Base-by-base conservation (phyloP, 2,797 vertebrate genomes). In the Eulemur albifrons region DNA sequence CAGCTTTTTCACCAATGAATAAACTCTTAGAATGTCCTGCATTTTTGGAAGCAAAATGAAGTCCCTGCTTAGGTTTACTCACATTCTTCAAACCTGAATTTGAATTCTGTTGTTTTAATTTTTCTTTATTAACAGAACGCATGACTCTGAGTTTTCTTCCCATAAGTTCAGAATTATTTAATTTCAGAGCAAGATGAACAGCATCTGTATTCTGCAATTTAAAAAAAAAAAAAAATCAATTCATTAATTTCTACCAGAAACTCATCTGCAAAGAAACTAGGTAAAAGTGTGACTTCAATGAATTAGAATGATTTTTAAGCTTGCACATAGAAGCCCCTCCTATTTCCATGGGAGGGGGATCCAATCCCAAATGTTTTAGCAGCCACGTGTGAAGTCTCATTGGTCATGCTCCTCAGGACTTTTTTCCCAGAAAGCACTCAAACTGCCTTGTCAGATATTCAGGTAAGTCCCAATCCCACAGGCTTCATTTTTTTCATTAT, bases 111-210 rank as follows among this genome's bases (percentile, higher is more conserved):
- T 85, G 96, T 25, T 98, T 96, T 70, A 93, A 83, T 72, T 98
- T 98, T 89, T 45, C 97, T 94, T 98, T 98, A 65, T 97, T 97
- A 0, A 90, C 43, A 15, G 98, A 97, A 2, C 91, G 98, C 94
- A 98, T 98, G 94, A 99, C 98, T 97, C 99, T 95, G 8, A 99
- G 87, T 92, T 97, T 99, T 92, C 99, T 98, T 95, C 99, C 99
- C 98, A 98, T 94, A 63, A 99, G 96, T 75, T 98, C 96, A 7
- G 98, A 98, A 79, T 98, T 96, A 59, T 98, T 98, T 95, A 99
- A 98, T 75, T 98, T 98, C 94, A 99, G 97, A 92, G 99, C 98
- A 76, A 99, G 99, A 50, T 98, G 98, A 48, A 99, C 99, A 35
- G 98, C 98, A 93, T 99, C 98, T 7, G 89, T 98, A 52, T 97